Evolutionary conservation across 2,797 vertebrate genomes (phyloP), one percentile per base, ranked within the genome.

Genomic region (Borostomias antarcticus): DNA sequence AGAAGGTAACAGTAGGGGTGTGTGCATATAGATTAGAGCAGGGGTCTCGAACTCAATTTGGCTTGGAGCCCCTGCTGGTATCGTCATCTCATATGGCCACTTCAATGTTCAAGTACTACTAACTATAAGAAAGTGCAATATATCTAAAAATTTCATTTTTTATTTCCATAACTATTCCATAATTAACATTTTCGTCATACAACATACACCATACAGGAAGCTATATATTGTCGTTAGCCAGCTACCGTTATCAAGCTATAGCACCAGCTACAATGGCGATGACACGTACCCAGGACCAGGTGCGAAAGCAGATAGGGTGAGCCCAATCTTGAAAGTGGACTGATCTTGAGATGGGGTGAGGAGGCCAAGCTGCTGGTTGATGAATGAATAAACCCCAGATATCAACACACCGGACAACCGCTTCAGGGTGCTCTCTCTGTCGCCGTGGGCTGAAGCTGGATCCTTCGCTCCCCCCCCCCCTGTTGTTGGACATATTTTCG

Each of bases 231-330:
- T 3, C 56, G 52, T 6, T 75, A 8, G 57, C 85, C 82, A 37
- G 8, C 13, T 37, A 37, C n/a, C 21, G 33, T 33, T 84, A 86
- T 13, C 81, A 45, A 29, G 80, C 82, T 88, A 83, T 58, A n/a
- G n/a, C n/a, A n/a, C n/a, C n/a, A n/a, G n/a, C 40, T 58, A 29
- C 33, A 17, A 28, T 37, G 33, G 13, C 35, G 19, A 53, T 45
- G 0, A 75, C 59, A 82, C 88, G 91, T 58, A 93, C 92, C 92
- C 48, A 93, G 82, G 8, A 90, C 45, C 0, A 91, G 64, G 40
- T 45, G 26, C 66, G 21, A 66, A 78, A 1, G 77, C 76, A 0
- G 86, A 73, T 4, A 86, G 81, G 61, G 51, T 83, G 15, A 91
- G 82, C 68, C 91, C 89, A 1, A 89, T 83, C 80, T 58, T 84